Percentiles rank a stretch among this genome's conserved stretches.
Evolutionary conservation across 2,888 invertebrate species (phyloP).

Genomic region (Drosophila colorata): DNA sequence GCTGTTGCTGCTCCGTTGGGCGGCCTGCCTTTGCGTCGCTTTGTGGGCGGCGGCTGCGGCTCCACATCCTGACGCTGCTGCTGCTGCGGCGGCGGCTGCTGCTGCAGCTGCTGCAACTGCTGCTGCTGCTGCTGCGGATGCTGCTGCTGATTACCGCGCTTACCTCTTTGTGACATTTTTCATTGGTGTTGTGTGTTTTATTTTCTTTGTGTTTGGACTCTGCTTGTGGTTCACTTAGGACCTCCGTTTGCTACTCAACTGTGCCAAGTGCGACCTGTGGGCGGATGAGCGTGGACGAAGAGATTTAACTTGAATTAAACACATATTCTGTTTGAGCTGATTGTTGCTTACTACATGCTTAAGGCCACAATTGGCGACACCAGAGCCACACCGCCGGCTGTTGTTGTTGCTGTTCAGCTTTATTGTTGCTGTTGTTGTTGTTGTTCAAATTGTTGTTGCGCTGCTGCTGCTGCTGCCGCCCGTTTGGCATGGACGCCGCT

Average conservation of each 20-base stretch:
- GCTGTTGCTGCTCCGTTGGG: constrained; percentile 83
- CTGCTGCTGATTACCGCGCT: constrained; percentile 89
- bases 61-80: constrained; percentile 85
- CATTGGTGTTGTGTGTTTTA: constrained; percentile 79
- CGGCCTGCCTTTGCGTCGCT: constrained; percentile 91
- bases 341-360: constrained; percentile 81
- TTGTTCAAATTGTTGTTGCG: constrained; percentile 49
- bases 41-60: constrained; percentile 88
- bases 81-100: constrained; percentile 87
- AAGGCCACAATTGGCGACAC: constrained; percentile 82
- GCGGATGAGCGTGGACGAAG: neutral
- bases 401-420: constrained; percentile 54
- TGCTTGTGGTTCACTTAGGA: constrained; percentile 44
- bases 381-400: constrained; percentile 74
- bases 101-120: constrained; percentile 84
- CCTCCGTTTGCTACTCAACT: constrained; percentile 50
- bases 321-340: constrained; percentile 9
- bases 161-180: constrained; percentile 91
- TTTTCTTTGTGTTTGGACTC: constrained; percentile 63
- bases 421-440: constrained; percentile 37
- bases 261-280: constrained; percentile 56
- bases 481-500: constrained; percentile 77
- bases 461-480: constrained; percentile 68
- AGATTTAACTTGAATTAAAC: constrained; percentile 18
- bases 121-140: constrained; percentile 87